Conservation (phyloP, 2,888 invertebrate genomes). For the Trichopoda pennipes region DNA sequence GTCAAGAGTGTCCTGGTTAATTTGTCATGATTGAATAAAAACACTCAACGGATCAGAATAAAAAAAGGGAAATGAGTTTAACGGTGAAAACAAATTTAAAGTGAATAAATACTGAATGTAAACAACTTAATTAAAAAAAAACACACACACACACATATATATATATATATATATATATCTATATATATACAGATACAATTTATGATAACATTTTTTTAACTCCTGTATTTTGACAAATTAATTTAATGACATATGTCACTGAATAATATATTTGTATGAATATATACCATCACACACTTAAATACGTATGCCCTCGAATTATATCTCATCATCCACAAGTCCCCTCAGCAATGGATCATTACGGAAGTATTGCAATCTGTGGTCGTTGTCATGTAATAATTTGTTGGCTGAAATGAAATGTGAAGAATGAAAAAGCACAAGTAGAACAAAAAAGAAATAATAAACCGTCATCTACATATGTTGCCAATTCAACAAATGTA, state of each 20-base stretch:
- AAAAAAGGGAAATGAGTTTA: conserved; percentile 17
- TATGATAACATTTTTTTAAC: conserved; percentile 49
- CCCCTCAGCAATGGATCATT: conserved; percentile 62
- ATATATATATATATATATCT: too few species aligned
- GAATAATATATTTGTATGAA: conserved; percentile 63
- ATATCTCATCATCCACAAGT: conserved; percentile 55
- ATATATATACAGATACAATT: conserved; percentile 35
- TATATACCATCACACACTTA: conserved; percentile 12
- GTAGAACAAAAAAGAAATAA: conserved; percentile 32
- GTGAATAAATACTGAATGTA: background rate
- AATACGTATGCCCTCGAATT: conserved; percentile 36
- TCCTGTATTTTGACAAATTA: conserved; percentile 77
- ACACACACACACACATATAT: conserved; percentile 22
- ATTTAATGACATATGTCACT: conserved; percentile 75
- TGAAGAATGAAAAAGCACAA: conserved; percentile 16
- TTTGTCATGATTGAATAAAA: conserved; percentile 27
- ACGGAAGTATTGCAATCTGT: conserved; percentile 66
- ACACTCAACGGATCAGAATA: conserved; percentile 3
- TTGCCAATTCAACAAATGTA: conserved; percentile 62
- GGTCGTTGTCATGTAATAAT: conserved; percentile 64
- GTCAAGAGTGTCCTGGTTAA: conserved; percentile 26
- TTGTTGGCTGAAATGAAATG: conserved; percentile 44
- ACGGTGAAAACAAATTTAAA: conserved; percentile 24
- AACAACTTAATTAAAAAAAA: conserved; percentile 32
- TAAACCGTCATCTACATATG: conserved; percentile 61